These are phyloP conservation scores for Dione vanillae DNA, from an alignment of 2,888 invertebrate species.

Conservation along the genomic window DNA sequence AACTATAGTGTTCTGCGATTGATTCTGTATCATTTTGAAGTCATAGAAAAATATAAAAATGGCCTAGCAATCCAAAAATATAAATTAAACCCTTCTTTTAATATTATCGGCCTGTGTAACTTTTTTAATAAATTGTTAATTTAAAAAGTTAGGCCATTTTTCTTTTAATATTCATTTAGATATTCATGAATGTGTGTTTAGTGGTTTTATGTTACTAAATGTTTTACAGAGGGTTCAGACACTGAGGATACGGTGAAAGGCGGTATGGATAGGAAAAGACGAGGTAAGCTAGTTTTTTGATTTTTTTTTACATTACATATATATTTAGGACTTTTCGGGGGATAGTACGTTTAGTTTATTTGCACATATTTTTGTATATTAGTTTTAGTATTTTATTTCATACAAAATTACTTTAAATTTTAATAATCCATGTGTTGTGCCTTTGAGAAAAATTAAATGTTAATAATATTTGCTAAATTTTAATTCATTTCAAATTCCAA, in stretches of 20 bases:
- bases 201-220: constrained; percentile 67
- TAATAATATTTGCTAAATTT: too few species aligned
- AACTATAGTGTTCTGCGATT: neutral
- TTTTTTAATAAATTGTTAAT: neutral
- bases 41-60: neutral
- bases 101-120: neutral
- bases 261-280: constrained; percentile 67
- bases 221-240: constrained; percentile 80
- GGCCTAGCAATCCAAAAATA: neutral
- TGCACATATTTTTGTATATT: constrained; percentile 24
- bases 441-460: too few species aligned
- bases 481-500: too few species aligned
- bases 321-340: constrained; percentile 26
- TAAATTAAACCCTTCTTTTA: neutral
- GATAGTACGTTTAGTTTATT: constrained; percentile 33
- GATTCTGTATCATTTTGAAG: neutral
- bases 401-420: too few species aligned
- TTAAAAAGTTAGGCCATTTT: constrained; percentile 9
- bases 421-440: too few species aligned
- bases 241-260: constrained; percentile 77
- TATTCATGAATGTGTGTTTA: constrained; percentile 47
- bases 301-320: neutral
- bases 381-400: too few species aligned
- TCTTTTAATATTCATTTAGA: constrained; percentile 2
- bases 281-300: constrained; percentile 62